Evolutionary conservation across 2,888 invertebrate genomes (phyloP), one percentile per base, ranked within the genome.

Genomic region (Archips crataeganus): DNA sequence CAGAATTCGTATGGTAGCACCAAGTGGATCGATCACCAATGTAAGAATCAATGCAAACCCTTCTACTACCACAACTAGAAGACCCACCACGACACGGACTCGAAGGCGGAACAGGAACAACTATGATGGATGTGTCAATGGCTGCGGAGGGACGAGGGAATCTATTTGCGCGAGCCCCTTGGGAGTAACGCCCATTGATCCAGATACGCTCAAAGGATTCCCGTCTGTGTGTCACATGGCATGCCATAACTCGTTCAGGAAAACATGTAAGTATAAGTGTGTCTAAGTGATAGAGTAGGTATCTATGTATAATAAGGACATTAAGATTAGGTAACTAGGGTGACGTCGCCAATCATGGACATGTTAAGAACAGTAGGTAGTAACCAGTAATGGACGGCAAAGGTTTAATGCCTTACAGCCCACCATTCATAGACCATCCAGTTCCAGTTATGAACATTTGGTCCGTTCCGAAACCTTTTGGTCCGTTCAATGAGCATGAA

Each of bases 141-240:
- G 89, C 1, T 94, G 94, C 75, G 88, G 80, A 64, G 90, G 87
- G 8, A 86, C 79, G 66, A 90, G 85, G 77, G 85, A 88, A 34
- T 91, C 90, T 0, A 88, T 94, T 74, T 94, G 94, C 75, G 89
- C 90, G 39, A 85, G 86, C 2, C 94, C 94, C 2, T 76, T 87
- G 42, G 86, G 90, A 0, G 81, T 85, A 2, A 74, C 78, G 10
- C 85, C 86, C 6, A 82, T 93, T 75, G 85, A 93, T 75, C 85
- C 92, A 0, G 84, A 91, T n/a, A 84, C 82, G 5, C 80, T 94
- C 67, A 93, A 89, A 77, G 94, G 93, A 57, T 94, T 94, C 80
- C 90, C 93, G 9, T 92, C 94, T 0, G 82, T 93, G 60, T 94
- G 94, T 71, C 93, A 94, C 75, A 90, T 94, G 90, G 92, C 93